phyloP scores from a whole-genome alignment of 2,797 vertebrate genomes.

The Eulemur albifrons region DNA sequence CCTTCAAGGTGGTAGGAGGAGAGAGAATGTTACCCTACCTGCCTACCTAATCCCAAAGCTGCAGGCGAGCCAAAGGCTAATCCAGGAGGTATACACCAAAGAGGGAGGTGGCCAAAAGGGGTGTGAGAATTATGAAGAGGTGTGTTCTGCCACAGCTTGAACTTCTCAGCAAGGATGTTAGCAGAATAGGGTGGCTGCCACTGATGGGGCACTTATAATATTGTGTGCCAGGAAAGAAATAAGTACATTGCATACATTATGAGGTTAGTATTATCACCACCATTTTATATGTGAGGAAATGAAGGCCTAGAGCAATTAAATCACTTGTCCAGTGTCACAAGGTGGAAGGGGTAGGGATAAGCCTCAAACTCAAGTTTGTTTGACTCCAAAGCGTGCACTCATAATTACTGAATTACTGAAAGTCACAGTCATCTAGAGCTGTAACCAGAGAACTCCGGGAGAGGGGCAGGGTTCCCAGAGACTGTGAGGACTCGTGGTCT shows the following conservation, averaged over 20 bases:
- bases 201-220: background rate
- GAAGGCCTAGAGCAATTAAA: background rate
- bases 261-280: background rate
- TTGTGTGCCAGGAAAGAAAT: background rate
- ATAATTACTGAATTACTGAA: background rate
- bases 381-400: background rate
- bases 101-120: background rate
- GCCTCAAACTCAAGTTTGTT: background rate
- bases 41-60: background rate
- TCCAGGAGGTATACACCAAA: background rate
- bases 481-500: background rate
- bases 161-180: background rate
- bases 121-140: background rate
- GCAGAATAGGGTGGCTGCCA: background rate
- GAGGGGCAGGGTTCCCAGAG: background rate
- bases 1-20: background rate
- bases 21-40: background rate
- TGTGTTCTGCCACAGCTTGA: background rate
- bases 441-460: background rate
- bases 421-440: background rate
- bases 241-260: background rate
- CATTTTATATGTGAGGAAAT: background rate
- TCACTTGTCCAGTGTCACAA: background rate
- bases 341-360: background rate
- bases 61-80: background rate